Evolutionary conservation across 2,888 invertebrate species (phyloP).

Genomic region (Charanyca ferruginea): DNA sequence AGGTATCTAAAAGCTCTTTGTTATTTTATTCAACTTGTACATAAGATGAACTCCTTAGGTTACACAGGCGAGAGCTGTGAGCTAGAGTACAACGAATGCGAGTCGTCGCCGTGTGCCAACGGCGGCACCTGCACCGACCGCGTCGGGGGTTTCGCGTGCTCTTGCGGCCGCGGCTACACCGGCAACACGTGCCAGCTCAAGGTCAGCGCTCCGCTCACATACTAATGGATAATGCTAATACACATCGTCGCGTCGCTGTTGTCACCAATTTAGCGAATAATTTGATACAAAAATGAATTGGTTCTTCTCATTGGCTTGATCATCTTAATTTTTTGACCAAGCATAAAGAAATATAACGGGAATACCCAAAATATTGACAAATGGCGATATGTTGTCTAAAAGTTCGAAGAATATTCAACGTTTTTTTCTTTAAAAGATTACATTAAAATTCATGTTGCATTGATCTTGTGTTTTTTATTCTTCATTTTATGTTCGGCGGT

Average conservation of each 20-base stretch:
- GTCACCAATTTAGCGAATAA: not conserved
- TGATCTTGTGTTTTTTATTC: constrained; percentile 30
- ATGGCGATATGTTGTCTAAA: not conserved
- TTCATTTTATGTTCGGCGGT: constrained; percentile 40
- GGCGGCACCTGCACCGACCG: constrained; percentile 94
- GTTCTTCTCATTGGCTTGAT: not conserved
- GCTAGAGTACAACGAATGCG: constrained; percentile 94
- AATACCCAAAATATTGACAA: not conserved
- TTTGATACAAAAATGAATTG: not conserved
- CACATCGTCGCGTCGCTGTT: not conserved
- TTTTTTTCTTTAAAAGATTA: constrained; percentile 7
- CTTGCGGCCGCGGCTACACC: constrained; percentile 93
- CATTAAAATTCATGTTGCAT: constrained; percentile 40
- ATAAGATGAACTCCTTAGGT: constrained; percentile 80
- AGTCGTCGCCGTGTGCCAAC: constrained; percentile 94
- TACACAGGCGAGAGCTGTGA: constrained; percentile 94
- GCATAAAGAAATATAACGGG: not conserved
- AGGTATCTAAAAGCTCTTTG: not conserved
- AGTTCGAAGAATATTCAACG: not conserved
- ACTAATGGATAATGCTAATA: constrained; percentile 27
- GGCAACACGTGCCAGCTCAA: constrained; percentile 94
- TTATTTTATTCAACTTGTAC: not conserved
- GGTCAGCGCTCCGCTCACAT: constrained; percentile 79
- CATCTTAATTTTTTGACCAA: not conserved
- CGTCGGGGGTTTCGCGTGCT: constrained; percentile 93